These are phyloP conservation scores for Sinotaia quadrata DNA, from an alignment of 2,888 invertebrate species.

Conservation along the genomic window DNA sequence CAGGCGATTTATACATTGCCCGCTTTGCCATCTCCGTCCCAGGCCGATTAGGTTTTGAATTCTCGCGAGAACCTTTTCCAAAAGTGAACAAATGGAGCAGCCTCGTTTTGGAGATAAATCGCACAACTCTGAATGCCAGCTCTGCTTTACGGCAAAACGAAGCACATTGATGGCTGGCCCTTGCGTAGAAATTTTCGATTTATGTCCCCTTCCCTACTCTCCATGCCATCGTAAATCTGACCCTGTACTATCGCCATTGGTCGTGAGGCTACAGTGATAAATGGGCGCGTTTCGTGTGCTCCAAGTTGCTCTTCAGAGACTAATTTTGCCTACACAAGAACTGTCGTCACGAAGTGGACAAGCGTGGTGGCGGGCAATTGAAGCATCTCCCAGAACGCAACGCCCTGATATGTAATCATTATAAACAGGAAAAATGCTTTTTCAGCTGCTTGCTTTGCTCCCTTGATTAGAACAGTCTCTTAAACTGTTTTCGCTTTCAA, in stretches of 20 bases:
- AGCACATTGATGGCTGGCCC: conserved; percentile 2
- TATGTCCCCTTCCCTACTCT: neutral
- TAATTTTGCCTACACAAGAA: neutral
- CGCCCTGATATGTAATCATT: no score
- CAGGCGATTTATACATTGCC: no score
- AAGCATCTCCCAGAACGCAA: no score
- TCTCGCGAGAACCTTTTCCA: no score
- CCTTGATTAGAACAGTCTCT: no score
- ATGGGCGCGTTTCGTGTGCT: neutral
- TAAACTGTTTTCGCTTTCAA: no score
- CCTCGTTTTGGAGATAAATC: conserved; percentile 22
- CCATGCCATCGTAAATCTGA: neutral
- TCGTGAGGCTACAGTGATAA: neutral
- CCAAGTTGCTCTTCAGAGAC: neutral
- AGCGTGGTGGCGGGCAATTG: no score
- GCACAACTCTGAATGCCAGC: conserved; percentile 2
- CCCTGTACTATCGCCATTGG: neutral
- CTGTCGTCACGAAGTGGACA: neutral
- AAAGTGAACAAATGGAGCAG: no score
- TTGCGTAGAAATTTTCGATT: neutral
- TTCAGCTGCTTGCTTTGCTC: no score
- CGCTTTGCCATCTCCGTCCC: no score
- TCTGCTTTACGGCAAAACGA: conserved; percentile 23
- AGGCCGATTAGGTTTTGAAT: no score
- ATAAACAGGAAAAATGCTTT: no score